A percentile compares a stretch with the other conserved stretches of the same genome.
Conservation (phyloP, 1,140 invertebrate genomes). For the Chlorops oryzae region DNA sequence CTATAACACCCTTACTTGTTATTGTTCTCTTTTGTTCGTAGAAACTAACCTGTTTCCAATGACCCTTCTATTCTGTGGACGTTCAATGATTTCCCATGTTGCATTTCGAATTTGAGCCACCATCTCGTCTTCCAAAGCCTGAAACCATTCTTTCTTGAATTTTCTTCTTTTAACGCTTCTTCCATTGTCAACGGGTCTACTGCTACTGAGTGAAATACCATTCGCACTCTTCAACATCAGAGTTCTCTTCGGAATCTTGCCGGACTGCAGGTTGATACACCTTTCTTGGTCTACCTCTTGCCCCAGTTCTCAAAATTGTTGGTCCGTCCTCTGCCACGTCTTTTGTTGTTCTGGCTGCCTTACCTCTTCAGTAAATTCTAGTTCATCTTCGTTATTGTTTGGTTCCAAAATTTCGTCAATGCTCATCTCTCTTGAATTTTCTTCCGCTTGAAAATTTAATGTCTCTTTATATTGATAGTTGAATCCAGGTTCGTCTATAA, state of each 20-base stretch:
- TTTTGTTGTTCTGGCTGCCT: background rate
- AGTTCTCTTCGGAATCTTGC: background rate
- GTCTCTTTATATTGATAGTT: no score
- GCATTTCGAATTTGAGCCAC: constrained; percentile 27
- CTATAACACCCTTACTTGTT: no score
- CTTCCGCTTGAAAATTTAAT: no score
- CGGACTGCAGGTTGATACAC: background rate
- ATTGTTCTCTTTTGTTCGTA: constrained; percentile 24
- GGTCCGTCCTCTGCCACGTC: background rate
- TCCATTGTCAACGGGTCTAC: background rate
- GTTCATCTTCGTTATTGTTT: no score
- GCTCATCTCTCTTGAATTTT: no score
- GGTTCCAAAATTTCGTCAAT: no score
- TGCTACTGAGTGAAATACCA: background rate
- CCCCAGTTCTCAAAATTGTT: background rate
- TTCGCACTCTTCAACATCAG: background rate
- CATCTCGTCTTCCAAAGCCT: constrained; percentile 34
- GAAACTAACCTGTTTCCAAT: constrained; percentile 34
- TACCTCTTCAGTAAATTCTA: no score
- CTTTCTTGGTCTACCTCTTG: background rate
- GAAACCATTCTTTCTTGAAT: constrained; percentile 20
- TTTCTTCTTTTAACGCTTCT: background rate
- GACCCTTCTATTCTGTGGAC: constrained; percentile 22
- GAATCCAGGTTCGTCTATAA: constrained; percentile 8
- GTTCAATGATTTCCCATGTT: constrained; percentile 33